Percentiles rank a stretch among this genome's conserved stretches.
Evolutionary conservation across 2,888 invertebrate species (phyloP).

Genomic region (Odiellus spinosus): DNA sequence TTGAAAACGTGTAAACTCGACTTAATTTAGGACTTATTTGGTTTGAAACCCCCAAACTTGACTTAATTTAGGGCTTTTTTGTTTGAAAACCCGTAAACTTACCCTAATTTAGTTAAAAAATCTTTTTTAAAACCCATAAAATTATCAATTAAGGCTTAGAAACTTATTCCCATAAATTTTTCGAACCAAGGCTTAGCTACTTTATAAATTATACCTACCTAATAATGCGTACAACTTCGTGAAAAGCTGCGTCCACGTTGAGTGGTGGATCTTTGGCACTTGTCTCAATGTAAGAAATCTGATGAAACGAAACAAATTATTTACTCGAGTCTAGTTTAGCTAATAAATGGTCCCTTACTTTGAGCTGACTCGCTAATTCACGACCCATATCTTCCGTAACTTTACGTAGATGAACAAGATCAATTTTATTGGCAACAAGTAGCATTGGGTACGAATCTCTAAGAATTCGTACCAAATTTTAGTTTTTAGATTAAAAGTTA

Average conservation of each 20-base stretch:
- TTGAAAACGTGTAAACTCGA: too few species aligned
- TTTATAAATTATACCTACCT: slow-evolving; percentile 23
- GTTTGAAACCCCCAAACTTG: too few species aligned
- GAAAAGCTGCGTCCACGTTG: slow-evolving; percentile 75
- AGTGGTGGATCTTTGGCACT: slow-evolving; percentile 82
- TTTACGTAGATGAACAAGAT: slow-evolving; percentile 61
- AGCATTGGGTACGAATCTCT: slow-evolving; percentile 81
- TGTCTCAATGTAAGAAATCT: slow-evolving; percentile 74
- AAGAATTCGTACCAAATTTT: slow-evolving; percentile 14
- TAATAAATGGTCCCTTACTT: too few species aligned
- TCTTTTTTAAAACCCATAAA: too few species aligned
- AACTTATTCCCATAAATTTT: too few species aligned
- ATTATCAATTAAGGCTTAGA: too few species aligned
- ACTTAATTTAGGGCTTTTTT: too few species aligned
- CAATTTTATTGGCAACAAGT: slow-evolving; percentile 81
- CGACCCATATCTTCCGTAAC: slow-evolving; percentile 66
- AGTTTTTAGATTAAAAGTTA: too few species aligned
- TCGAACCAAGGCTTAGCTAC: too few species aligned
- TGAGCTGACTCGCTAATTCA: slow-evolving; percentile 44
- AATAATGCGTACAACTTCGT: slow-evolving; percentile 47
- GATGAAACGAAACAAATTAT: slow-evolving; percentile 24
- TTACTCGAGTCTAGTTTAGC: not conserved
- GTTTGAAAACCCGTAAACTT: too few species aligned
- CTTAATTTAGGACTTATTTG: too few species aligned
- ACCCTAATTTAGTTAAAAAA: too few species aligned